A percentile compares a stretch with the other conserved stretches of the same genome.
These are phyloP conservation scores for Spilosoma lubricipeda DNA, from an alignment of 2,888 invertebrate species.

Conservation along the genomic window DNA sequence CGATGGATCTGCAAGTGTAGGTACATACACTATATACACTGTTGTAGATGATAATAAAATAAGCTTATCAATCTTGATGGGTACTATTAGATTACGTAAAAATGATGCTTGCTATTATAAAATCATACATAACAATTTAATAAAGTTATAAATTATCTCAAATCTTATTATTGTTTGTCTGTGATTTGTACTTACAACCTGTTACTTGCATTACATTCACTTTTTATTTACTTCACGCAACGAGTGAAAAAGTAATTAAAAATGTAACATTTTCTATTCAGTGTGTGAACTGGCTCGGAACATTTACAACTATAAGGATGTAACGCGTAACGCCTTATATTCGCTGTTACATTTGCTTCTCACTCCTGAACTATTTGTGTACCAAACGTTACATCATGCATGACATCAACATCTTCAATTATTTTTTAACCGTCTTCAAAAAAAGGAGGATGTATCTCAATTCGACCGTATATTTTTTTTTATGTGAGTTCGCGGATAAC, in stretches of 20 bases:
- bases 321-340: background rate
- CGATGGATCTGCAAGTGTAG: no score
- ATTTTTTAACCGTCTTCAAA: no score
- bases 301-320: background rate
- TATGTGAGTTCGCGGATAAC: no score
- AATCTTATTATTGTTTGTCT: constrained; percentile 14
- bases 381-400: no score
- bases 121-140: background rate
- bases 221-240: constrained; percentile 25
- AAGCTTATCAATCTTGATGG: background rate
- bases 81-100: background rate
- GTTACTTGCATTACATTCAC: constrained; percentile 16
- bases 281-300: constrained; percentile 4
- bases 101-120: background rate
- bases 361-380: background rate
- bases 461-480: no score
- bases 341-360: background rate
- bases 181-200: constrained; percentile 19
- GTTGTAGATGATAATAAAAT: no score
- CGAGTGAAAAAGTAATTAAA: constrained; percentile 32
- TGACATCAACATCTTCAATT: no score
- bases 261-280: constrained; percentile 16
- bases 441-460: no score
- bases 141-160: constrained; percentile 4
- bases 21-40: no score